Evolutionary conservation across 1,140 invertebrate species (phyloP), one percentile per base, ranked within the genome.

Genomic region (Cepaea nemoralis): DNA sequence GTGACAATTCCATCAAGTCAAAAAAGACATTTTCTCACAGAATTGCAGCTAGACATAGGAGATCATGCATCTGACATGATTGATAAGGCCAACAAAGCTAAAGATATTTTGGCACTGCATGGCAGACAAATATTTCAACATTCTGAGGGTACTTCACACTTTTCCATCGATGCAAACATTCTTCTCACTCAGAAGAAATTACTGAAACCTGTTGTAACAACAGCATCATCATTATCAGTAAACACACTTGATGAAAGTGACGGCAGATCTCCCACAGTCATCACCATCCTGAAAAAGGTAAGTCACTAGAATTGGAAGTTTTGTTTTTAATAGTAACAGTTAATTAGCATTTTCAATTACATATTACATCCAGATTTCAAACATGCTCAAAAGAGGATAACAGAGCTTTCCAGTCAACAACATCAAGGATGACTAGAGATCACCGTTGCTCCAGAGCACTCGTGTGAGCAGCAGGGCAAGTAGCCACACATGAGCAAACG

Each of bases 261-360:
- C 37, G 50, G 1, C 2, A 82, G 77, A 19, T 77, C 85, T 19
- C 78, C 63, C 6, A 84, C 83, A 37, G 84, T 88, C 19, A 84
- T 85, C 2, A 84, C 84, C 63, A 85, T 87, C 39, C 83, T 88
- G 12, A 86, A 83, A 78, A 84, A 85, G 84, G 87, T 87, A 67
- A 80, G 85, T 81, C n/a, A 27, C 22, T 1, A 39, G 8, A 55
- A 3, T 22, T 22, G 50, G 2, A 55, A 55, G 16, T 55, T 55
- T 22, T 55, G 19, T 22, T 14, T 22, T 55, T 10, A 55, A 8
- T 10, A 10, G n/a, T 22, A 10, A 22, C 50, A 10, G 22, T 19
- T 2, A 19, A 10, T 55, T 22, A 19, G n/a, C 19, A 55, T 2
- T 10, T 16, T 45, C 6, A 45, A 45, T 45, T 16, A 45, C 42